phyloP scores from a whole-genome alignment of 2,888 invertebrate genomes.

The Orchesellides sinensis region DNA sequence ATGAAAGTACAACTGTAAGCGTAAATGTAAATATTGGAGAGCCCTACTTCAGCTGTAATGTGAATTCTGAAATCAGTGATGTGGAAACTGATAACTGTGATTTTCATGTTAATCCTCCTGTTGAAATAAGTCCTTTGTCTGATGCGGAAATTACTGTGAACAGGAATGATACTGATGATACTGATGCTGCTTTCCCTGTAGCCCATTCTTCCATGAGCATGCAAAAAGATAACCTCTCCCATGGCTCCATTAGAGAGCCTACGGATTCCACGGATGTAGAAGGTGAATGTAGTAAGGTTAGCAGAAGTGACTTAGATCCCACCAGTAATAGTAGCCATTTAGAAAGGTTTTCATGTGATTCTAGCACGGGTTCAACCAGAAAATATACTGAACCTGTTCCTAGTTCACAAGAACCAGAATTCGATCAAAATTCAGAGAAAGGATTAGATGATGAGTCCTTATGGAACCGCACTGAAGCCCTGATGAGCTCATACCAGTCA shows the following conservation, averaged over 20 bases:
- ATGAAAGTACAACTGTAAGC: background rate
- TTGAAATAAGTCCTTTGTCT: no score
- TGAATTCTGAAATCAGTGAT: conserved; percentile 40
- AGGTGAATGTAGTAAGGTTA: no score
- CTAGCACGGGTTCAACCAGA: background rate
- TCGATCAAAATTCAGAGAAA: background rate
- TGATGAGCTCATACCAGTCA: conserved; percentile 63
- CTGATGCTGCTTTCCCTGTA: no score
- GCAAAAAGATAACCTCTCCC: no score
- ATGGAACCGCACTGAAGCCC: conserved; percentile 63
- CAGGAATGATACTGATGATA: no score
- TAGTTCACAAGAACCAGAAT: background rate
- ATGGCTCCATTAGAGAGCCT: no score
- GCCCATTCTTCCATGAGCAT: no score
- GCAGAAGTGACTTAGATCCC: no score
- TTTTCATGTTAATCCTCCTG: conserved; percentile 53
- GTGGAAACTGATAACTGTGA: conserved; percentile 53
- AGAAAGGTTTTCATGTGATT: background rate
- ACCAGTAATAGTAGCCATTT: no score
- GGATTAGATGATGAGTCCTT: conserved; percentile 56
- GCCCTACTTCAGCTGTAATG: conserved; percentile 29
- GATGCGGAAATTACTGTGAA: no score
- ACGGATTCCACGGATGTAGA: background rate
- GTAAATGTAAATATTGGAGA: conserved; percentile 21
- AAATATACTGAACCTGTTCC: no score